phyloP scores from a whole-genome alignment of 2,797 vertebrate genomes.

The Fistularia tabacaria region DNA sequence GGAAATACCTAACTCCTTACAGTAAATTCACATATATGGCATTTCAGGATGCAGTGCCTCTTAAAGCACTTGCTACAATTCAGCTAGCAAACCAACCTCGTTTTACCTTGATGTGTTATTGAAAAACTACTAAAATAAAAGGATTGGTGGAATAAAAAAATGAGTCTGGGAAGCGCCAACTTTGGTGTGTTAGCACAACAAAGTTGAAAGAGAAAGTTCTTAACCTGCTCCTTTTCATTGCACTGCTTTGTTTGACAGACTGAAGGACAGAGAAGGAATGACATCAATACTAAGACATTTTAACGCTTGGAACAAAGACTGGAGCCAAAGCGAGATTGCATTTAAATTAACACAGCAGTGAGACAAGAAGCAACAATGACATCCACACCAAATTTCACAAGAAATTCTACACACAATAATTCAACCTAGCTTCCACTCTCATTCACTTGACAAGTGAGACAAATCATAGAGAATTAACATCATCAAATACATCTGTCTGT shows the following conservation, averaged over 20 bases:
- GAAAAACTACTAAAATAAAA: conserved; percentile 46
- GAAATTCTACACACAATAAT: conserved; percentile 17
- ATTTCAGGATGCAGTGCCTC: conserved; percentile 44
- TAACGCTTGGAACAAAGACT: conserved; percentile 70
- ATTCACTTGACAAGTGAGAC: conserved; percentile 16
- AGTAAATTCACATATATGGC: conserved; percentile 42
- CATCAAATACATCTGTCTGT: conserved; percentile 18
- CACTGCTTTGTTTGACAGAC: conserved; percentile 48
- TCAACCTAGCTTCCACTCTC: conserved; percentile 2
- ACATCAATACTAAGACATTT: conserved; percentile 70
- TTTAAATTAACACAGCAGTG: conserved; percentile 50
- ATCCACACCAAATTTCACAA: conserved; percentile 36
- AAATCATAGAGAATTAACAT: conserved; percentile 33
- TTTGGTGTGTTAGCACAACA: conserved; percentile 63
- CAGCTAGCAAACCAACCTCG: conserved; percentile 47
- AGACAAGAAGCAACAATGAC: conserved; percentile 13
- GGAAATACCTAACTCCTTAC: conserved; percentile 28
- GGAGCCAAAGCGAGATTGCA: conserved; percentile 26
- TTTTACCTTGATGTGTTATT: conserved; percentile 54
- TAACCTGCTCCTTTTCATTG: conserved; percentile 64
- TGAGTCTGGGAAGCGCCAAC: conserved; percentile 44
- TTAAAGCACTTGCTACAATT: conserved; percentile 63
- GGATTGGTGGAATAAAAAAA: conserved; percentile 33
- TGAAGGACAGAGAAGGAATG: conserved; percentile 70
- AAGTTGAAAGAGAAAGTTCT: conserved; percentile 69